Conservation (phyloP, 2,113 vertebrate genomes). For the Camelus bactrianus region DNA sequence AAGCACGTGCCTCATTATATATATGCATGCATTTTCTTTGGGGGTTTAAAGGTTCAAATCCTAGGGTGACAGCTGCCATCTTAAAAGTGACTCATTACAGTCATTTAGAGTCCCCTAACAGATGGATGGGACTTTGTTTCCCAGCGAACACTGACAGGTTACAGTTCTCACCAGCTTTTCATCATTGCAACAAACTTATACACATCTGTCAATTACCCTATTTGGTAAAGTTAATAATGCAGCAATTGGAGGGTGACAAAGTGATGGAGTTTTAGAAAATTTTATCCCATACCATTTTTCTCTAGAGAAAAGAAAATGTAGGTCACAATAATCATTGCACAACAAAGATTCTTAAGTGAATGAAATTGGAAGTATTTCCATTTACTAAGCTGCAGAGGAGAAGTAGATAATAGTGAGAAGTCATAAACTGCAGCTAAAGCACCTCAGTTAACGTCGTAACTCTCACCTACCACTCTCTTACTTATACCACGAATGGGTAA, state of each 20-base stretch:
- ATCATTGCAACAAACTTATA: constrained; percentile 85
- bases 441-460: neutral
- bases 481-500: neutral
- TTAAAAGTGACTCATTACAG: constrained; percentile 85
- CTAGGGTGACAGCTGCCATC: constrained; percentile 83
- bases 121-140: constrained; percentile 85
- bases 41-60: constrained; percentile 78
- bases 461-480: neutral
- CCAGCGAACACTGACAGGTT: constrained; percentile 83
- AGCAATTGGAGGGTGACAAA: constrained; percentile 78
- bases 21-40: constrained; percentile 30
- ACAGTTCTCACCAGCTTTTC: constrained; percentile 85
- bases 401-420: neutral
- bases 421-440: neutral
- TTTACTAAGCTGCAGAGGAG: neutral
- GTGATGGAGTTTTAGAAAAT: constrained; percentile 67
- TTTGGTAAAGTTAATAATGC: constrained; percentile 83
- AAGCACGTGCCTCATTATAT: constrained; percentile 44
- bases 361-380: constrained; percentile 34
- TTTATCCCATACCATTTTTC: constrained; percentile 31
- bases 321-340: constrained; percentile 59
- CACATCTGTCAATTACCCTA: constrained; percentile 86
- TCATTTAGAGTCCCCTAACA: constrained; percentile 82
- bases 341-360: constrained; percentile 12
- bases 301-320: constrained; percentile 54